Evolutionary conservation across 2,113 vertebrate genomes (phyloP).

Genomic region (Paradisaea rubra): DNA sequence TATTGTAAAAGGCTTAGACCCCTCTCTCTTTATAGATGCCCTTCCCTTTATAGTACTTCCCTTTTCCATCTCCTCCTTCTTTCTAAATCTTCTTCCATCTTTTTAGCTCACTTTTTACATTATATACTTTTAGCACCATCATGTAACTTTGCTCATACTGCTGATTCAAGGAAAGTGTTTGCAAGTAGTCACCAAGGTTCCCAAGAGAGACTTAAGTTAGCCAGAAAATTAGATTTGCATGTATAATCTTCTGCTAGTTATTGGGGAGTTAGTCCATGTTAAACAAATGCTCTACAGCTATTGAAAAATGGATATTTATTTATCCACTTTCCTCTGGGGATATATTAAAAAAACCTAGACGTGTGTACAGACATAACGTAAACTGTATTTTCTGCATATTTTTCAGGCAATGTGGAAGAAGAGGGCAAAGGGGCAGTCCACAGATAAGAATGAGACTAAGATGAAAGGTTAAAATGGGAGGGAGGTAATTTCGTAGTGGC

Average conservation of each 20-base stretch:
- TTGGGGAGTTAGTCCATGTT: not conserved
- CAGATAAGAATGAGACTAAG: conserved; percentile 28
- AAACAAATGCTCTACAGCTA: conserved; percentile 23
- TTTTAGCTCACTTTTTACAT: conserved; percentile 41
- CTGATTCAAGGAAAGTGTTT: not conserved
- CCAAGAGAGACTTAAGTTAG: conserved; percentile 34
- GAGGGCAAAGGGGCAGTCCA: not conserved
- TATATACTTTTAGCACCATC: conserved; percentile 30
- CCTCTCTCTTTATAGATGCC: conserved; percentile 61
- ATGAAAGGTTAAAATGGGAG: conserved; percentile 11
- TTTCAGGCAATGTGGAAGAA: not conserved
- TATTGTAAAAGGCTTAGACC: conserved; percentile 71
- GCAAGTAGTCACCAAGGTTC: conserved; percentile 14
- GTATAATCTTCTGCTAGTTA: conserved; percentile 21
- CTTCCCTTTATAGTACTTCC: conserved; percentile 33
- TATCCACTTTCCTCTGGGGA: not conserved
- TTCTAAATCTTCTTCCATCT: conserved; percentile 27
- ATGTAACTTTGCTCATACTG: not conserved
- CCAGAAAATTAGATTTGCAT: conserved; percentile 31
- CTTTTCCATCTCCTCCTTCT: conserved; percentile 48
- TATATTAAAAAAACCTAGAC: not conserved
- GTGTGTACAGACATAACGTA: not conserved
- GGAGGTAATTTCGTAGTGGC: not conserved
- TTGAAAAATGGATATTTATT: conserved; percentile 21
- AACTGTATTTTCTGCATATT: conserved; percentile 34